These are phyloP conservation scores for Drosophila setifemur DNA, from an alignment of 1,140 invertebrate genomes.

Conservation along the genomic window DNA sequence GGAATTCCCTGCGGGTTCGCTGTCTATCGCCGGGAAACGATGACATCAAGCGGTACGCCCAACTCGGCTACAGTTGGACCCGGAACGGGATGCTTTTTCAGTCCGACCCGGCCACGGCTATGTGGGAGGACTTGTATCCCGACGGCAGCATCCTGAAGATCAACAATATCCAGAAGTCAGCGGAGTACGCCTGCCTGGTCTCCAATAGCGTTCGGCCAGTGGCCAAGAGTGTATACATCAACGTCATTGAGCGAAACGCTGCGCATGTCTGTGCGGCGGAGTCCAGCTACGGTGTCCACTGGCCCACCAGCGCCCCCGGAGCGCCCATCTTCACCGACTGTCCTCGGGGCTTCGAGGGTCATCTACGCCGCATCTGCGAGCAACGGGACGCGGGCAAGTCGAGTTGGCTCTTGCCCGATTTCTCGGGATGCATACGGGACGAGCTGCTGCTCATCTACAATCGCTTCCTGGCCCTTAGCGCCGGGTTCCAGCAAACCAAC, in stretches of 20 bases:
- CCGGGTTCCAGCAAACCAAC: slow-evolving; percentile 87
- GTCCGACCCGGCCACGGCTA: slow-evolving; percentile 87
- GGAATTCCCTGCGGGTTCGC: slow-evolving; percentile 86
- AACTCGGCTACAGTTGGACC: slow-evolving; percentile 91
- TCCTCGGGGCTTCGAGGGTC: slow-evolving; percentile 83
- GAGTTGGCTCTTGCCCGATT: slow-evolving; percentile 89
- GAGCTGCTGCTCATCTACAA: slow-evolving; percentile 86
- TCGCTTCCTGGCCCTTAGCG: slow-evolving; percentile 86
- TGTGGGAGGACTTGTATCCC: slow-evolving; percentile 91
- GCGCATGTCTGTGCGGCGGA: slow-evolving; percentile 84
- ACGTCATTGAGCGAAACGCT: slow-evolving; percentile 85
- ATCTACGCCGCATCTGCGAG: slow-evolving; percentile 84
- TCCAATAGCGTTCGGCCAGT: slow-evolving; percentile 84
- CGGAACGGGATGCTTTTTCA: slow-evolving; percentile 88
- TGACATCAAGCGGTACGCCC: slow-evolving; percentile 83
- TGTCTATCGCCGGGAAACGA: slow-evolving; percentile 86
- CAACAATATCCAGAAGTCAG: slow-evolving; percentile 88
- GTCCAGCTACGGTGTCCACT: slow-evolving; percentile 83
- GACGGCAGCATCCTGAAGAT: slow-evolving; percentile 90
- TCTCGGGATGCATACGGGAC: slow-evolving; percentile 87
- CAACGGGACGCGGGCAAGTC: slow-evolving; percentile 85
- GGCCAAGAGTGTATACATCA: slow-evolving; percentile 85
- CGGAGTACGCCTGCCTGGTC: slow-evolving; percentile 85
- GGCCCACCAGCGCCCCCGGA: slow-evolving; percentile 86
- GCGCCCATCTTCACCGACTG: slow-evolving; percentile 85